Conservation (phyloP, 2,113 vertebrate genomes). For the Meriones unguiculatus region DNA sequence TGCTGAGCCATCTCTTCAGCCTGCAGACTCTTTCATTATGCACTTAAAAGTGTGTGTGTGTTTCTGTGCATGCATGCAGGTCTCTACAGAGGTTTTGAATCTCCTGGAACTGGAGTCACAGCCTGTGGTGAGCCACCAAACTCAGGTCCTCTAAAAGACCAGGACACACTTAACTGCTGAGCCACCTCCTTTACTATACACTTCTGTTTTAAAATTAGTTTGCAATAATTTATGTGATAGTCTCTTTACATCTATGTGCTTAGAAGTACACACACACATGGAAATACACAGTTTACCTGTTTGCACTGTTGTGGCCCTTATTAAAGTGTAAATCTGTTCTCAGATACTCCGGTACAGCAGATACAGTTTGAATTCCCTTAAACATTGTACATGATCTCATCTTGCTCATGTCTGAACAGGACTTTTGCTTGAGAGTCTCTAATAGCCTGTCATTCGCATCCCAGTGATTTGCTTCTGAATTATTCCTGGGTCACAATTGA, state of each 20-base stretch:
- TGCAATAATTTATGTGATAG: background rate
- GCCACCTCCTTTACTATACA: background rate
- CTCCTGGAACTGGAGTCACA: background rate
- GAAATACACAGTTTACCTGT: background rate
- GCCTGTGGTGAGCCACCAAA: background rate
- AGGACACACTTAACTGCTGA: background rate
- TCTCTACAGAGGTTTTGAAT: background rate
- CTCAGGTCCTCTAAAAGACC: background rate
- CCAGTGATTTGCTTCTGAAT: slow-evolving; percentile 47
- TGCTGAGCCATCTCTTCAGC: background rate
- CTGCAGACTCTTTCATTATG: background rate
- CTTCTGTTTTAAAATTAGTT: background rate
- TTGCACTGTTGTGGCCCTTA: background rate
- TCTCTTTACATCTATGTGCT: background rate
- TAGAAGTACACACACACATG: background rate
- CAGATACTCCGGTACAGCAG: background rate
- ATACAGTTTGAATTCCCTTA: slow-evolving; percentile 33
- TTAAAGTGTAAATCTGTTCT: slow-evolving; percentile 28
- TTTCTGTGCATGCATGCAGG: background rate
- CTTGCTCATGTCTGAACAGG: slow-evolving; percentile 25
- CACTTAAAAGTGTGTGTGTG: background rate
- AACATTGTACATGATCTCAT: slow-evolving; percentile 24
- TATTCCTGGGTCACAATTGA: background rate
- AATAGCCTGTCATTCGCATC: background rate
- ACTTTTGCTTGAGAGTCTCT: background rate